Evolutionary conservation across 2,797 vertebrate genomes (phyloP).

Genomic region (Mallotus villosus): DNA sequence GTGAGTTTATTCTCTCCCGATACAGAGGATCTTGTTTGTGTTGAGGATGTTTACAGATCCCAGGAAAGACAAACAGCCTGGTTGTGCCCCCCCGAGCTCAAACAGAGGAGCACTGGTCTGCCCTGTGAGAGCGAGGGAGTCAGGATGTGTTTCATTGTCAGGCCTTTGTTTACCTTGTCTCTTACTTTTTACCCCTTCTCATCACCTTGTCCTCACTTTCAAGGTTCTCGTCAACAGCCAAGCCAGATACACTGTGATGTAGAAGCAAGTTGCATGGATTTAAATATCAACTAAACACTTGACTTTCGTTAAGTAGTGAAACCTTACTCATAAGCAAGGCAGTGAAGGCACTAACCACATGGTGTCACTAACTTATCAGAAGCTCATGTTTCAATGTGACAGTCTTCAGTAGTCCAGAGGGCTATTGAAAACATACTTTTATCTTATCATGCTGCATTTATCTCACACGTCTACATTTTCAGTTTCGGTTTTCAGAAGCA

Average conservation of each 20-base stretch:
- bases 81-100: slow-evolving; percentile 65
- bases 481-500: no score
- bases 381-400: not conserved
- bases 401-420: not conserved
- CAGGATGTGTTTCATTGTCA: slow-evolving; percentile 65
- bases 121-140: slow-evolving; percentile 28
- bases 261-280: slow-evolving; percentile 17
- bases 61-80: slow-evolving; percentile 80
- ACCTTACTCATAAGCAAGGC: not conserved
- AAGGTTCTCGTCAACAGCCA: slow-evolving; percentile 44
- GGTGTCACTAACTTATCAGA: slow-evolving; percentile 65
- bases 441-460: no score
- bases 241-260: slow-evolving; percentile 26
- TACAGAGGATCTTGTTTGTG: slow-evolving; percentile 75
- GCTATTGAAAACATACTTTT: no score
- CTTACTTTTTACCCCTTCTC: slow-evolving; percentile 46
- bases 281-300: not conserved
- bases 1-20: slow-evolving; percentile 73
- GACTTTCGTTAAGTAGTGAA: not conserved
- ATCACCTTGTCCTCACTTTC: slow-evolving; percentile 36
- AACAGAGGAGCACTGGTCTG: slow-evolving; percentile 58
- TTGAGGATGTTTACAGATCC: slow-evolving; percentile 81
- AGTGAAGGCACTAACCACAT: slow-evolving; percentile 52
- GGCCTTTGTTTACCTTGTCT: slow-evolving; percentile 54
- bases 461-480: no score